Evolutionary conservation across 2,797 vertebrate species (phyloP).

Genomic region (Eulemur mongoz): DNA sequence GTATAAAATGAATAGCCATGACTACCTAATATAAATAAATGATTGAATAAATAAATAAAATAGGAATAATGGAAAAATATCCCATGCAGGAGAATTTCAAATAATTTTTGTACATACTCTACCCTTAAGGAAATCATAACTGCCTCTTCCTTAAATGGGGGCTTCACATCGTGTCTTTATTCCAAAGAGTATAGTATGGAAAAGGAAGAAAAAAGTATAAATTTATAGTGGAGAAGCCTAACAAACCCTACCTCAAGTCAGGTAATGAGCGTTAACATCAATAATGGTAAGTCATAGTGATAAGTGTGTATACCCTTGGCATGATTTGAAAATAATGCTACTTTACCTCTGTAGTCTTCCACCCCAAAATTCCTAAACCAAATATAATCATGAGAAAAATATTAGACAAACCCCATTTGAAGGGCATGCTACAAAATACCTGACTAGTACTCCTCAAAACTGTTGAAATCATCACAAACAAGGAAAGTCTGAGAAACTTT

Average conservation of each 20-base stretch:
- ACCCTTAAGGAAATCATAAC: background rate
- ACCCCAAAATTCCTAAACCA: background rate
- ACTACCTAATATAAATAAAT: background rate
- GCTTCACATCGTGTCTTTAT: background rate
- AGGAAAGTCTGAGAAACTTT: background rate
- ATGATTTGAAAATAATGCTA: background rate
- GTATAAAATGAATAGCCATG: background rate
- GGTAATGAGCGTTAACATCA: background rate
- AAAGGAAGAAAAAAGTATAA: background rate
- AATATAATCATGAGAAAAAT: background rate
- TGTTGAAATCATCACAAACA: background rate
- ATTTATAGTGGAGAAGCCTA: background rate
- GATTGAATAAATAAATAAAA: background rate
- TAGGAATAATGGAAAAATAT: background rate
- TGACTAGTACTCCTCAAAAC: background rate
- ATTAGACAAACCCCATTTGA: background rate
- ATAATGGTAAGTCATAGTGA: background rate
- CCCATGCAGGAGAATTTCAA: background rate
- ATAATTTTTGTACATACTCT: background rate
- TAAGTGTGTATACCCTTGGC: background rate
- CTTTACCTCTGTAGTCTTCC: background rate
- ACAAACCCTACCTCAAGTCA: background rate
- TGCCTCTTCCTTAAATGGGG: background rate
- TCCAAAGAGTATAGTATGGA: background rate
- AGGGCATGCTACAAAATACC: background rate